Conservation (phyloP, 2,113 vertebrate species). For the Hymenochirus boettgeri region DNA sequence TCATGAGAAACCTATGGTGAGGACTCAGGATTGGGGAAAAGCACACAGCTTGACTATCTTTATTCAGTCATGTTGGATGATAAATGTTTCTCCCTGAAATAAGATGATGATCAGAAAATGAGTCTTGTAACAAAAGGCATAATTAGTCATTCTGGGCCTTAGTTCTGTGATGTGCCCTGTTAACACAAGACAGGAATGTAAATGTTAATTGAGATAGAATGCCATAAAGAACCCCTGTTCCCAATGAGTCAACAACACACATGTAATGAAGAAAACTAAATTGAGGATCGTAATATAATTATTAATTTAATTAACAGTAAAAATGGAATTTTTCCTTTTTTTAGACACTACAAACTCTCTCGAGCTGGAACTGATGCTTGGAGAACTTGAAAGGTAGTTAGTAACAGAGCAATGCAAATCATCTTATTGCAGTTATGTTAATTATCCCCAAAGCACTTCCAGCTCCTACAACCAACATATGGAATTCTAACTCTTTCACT, state of each 20-base stretch:
- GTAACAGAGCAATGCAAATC: conserved; percentile 15
- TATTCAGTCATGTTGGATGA: neutral
- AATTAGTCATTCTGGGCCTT: conserved; percentile 22
- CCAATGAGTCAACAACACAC: too few relatives aligned
- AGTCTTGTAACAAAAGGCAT: neutral
- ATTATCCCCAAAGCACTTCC: conserved; percentile 13
- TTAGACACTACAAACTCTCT: too few relatives aligned
- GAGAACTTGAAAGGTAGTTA: neutral
- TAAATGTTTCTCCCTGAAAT: neutral
- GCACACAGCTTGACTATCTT: neutral
- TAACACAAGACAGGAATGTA: neutral
- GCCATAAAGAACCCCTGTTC: too few relatives aligned
- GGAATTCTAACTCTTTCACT: conserved; percentile 20
- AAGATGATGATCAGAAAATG: neutral
- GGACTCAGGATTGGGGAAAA: neutral
- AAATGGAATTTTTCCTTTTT: too few relatives aligned
- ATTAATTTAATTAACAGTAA: too few relatives aligned
- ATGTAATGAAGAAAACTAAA: too few relatives aligned
- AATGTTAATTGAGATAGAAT: too few relatives aligned
- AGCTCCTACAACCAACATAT: conserved; percentile 11
- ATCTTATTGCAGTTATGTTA: conserved; percentile 10
- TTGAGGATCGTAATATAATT: too few relatives aligned
- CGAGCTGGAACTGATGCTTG: neutral
- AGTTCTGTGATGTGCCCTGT: neutral
- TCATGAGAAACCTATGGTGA: conserved; percentile 1